Conservation (phyloP, 1,140 invertebrate species). For the Achatina immaculata region DNA sequence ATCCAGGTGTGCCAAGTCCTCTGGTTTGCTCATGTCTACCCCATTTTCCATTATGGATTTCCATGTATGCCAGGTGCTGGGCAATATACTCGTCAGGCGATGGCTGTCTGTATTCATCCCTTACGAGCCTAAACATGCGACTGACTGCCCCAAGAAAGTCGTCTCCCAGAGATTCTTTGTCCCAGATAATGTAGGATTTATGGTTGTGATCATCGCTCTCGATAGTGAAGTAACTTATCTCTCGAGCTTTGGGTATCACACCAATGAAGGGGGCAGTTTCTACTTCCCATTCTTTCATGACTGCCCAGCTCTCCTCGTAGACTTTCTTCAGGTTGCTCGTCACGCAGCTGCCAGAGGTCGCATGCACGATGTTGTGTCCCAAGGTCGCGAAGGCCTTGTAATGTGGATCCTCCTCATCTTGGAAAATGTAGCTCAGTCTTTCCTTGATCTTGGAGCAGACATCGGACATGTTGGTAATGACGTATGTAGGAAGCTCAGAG, state of each 20-base stretch:
- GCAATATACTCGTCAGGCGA: conserved; percentile 51
- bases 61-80: conserved; percentile 50
- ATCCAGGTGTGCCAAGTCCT: conserved; percentile 52
- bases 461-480: conserved; percentile 17
- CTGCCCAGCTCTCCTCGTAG: conserved; percentile 35
- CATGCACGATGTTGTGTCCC: conserved; percentile 35
- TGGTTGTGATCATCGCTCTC: conserved; percentile 40
- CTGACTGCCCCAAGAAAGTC: conserved; percentile 42
- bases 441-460: conserved; percentile 16
- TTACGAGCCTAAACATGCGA: conserved; percentile 39
- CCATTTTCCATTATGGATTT: conserved; percentile 44
- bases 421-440: conserved; percentile 37
- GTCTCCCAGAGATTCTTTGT: conserved; percentile 37
- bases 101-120: conserved; percentile 50
- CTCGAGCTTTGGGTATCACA: conserved; percentile 39
- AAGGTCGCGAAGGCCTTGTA: conserved; percentile 32
- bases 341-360: conserved; percentile 31
- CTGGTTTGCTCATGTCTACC: conserved; percentile 26
- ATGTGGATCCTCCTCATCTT: conserved; percentile 17
- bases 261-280: conserved; percentile 46
- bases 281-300: conserved; percentile 43
- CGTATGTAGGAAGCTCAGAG: conserved; percentile 37
- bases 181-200: conserved; percentile 47
- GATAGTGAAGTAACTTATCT: neutral
- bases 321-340: conserved; percentile 36